Conservation (phyloP, 1,140 invertebrate species). For the Choristoneura fumiferana region DNA sequence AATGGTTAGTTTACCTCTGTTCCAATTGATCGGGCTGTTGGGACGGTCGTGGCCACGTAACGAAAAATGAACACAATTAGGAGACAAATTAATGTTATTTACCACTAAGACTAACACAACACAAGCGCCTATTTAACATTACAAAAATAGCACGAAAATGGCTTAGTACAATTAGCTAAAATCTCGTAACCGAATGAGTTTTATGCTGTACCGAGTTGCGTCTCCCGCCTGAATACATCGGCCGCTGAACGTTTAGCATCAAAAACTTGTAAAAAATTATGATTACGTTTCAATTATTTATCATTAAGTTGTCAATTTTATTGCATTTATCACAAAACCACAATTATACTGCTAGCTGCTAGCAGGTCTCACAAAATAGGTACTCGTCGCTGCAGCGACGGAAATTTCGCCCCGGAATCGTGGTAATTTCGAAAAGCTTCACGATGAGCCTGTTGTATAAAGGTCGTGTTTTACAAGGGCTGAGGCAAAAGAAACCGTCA, state of each 20-base stretch:
- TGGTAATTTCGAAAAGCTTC: constrained; percentile 28
- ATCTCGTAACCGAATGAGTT: constrained; percentile 59
- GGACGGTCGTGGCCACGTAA: no score
- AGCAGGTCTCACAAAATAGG: constrained; percentile 62
- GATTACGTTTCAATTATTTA: constrained; percentile 50
- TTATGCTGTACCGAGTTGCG: constrained; percentile 57
- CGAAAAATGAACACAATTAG: constrained; percentile 25
- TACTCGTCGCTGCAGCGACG: constrained; percentile 42
- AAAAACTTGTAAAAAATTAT: constrained; percentile 69
- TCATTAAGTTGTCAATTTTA: constrained; percentile 67
- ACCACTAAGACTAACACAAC: constrained; percentile 69
- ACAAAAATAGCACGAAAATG: constrained; percentile 72
- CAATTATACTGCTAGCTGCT: constrained; percentile 74
- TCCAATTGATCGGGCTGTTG: no score
- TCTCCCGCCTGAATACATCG: constrained; percentile 32
- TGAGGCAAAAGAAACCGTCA: not conserved
- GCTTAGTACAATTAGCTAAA: constrained; percentile 63
- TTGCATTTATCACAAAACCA: constrained; percentile 74
- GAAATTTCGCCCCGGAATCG: constrained; percentile 44
- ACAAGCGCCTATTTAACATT: constrained; percentile 70
- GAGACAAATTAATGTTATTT: constrained; percentile 42
- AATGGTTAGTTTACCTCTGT: no score
- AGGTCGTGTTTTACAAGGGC: no score
- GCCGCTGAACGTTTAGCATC: constrained; percentile 32
- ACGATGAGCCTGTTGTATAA: no score